Conservation (phyloP, 1,140 invertebrate genomes). For the Scaptomyza pallida region DNA sequence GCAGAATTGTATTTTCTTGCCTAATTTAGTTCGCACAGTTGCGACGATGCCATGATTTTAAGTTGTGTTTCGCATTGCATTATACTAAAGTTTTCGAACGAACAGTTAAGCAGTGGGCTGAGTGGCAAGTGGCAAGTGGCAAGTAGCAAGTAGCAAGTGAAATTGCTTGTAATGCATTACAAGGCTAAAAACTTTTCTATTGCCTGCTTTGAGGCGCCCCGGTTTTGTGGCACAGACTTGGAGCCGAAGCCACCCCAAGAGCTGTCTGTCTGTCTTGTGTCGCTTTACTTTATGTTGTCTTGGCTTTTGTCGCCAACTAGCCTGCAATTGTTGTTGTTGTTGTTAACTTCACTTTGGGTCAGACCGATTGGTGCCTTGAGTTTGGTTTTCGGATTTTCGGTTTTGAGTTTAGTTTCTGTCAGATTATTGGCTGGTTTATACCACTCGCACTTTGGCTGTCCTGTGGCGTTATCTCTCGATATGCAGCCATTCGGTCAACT, state of each 20-base stretch:
- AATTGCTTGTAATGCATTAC: conserved; percentile 82
- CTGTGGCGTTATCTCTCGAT: conserved; percentile 65
- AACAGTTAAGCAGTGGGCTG: conserved; percentile 1
- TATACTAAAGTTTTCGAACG: conserved; percentile 46
- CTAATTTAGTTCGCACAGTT: conserved; percentile 47
- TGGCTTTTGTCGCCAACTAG: conserved; percentile 52
- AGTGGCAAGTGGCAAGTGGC: background rate
- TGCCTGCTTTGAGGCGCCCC: conserved; percentile 58
- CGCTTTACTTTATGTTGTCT: conserved; percentile 44
- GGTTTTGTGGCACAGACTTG: conserved; percentile 36
- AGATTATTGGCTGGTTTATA: conserved; percentile 78
- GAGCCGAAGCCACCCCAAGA: conserved; percentile 14
- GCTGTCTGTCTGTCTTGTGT: conserved; percentile 36
- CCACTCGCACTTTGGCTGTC: conserved; percentile 17
- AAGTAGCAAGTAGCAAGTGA: conserved; percentile 58
- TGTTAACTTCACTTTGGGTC: background rate
- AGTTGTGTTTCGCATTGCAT: conserved; percentile 61
- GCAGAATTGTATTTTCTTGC: conserved; percentile 29
- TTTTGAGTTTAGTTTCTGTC: conserved; percentile 29
- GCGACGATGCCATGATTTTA: conserved; percentile 28
- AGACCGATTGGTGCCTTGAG: conserved; percentile 14
- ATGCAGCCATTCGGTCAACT: conserved; percentile 67
- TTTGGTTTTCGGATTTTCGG: conserved; percentile 5
- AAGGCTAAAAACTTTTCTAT: conserved; percentile 65
- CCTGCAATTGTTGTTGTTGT: conserved; percentile 28